Evolutionary conservation across 1,140 invertebrate genomes (phyloP).

Genomic region (Nomia melanderi): DNA sequence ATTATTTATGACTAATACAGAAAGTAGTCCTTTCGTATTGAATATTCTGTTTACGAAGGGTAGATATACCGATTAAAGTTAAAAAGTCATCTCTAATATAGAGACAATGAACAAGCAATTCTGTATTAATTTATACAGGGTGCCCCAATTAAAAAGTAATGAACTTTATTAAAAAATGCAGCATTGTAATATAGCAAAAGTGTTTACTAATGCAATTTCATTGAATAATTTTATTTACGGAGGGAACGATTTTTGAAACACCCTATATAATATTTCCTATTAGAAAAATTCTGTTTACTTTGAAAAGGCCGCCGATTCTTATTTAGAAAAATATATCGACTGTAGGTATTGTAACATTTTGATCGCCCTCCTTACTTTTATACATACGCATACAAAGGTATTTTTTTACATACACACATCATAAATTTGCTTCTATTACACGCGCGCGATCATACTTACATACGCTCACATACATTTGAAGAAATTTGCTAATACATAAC

Average conservation of each 20-base stretch:
- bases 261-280: constrained; percentile 28
- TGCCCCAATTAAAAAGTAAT: background rate
- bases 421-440: background rate
- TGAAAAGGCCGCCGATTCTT: constrained; percentile 16
- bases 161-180: constrained; percentile 28
- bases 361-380: constrained; percentile 11
- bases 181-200: background rate
- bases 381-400: constrained; percentile 2
- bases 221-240: constrained; percentile 5
- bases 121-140: constrained; percentile 34
- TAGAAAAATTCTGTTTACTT: constrained; percentile 28
- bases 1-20: background rate
- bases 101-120: constrained; percentile 32
- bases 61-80: constrained; percentile 19
- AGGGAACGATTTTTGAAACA: constrained; percentile 6
- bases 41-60: constrained; percentile 26
- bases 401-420: background rate
- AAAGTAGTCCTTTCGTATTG: constrained; percentile 1
- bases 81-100: constrained; percentile 44
- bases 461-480: background rate
- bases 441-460: background rate
- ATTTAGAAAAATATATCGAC: constrained; percentile 42
- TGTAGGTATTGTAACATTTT: constrained; percentile 18
- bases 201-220: constrained; percentile 19
- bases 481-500: constrained; percentile 19